Base-by-base conservation (phyloP, 2,888 invertebrate species). In the Acleris emargana region DNA sequence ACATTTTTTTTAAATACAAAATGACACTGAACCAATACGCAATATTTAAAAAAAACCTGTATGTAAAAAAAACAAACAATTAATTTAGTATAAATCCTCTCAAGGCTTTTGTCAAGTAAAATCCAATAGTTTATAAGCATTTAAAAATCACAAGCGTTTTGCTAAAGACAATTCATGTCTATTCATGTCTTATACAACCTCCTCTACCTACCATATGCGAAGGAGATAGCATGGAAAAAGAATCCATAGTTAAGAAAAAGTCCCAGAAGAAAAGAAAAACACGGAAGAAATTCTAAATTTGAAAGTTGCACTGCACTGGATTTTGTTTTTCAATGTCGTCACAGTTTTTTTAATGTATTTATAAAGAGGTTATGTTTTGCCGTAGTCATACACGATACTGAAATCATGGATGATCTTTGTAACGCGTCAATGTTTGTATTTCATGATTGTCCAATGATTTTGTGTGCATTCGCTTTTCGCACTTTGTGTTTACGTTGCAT, bases 201-300 rank as follows among this genome's bases (percentile, higher is more conserved):
- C 92, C 78, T 91, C 91, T 88, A 89, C 92, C 92, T 92, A 92
- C 92, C 92, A 92, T 88, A 80, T 91, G 91, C 86, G 91, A 88
- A 87, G 92, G 87, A 89, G 91, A 88, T 79, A 91, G 91, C 92
- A 91, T 92, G 92, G 88, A 92, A 91, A 91, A 80, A 89, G 90
- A 91, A 84, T 87, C 87, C 89, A 89, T 86, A 80, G 81, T 90
- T 91, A 82, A 88, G 83, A 88, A 79, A 80, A 73, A 75, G 38
- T 76, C 71, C 78, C 64, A 62, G 64, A 68, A 64, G 13, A 38
- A 38, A 38, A 38, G 52, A 71, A 79, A 75, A 74, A 78, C 71
- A 73, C 69, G 78, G 60, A 68, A 69, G 68, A 73, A 67, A 72
- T 73, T 70, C 67, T 55, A 70, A 66, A 70, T 68, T 42, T 22